Base-by-base conservation (phyloP, 1,140 invertebrate species). In the Dryas iulia region DNA sequence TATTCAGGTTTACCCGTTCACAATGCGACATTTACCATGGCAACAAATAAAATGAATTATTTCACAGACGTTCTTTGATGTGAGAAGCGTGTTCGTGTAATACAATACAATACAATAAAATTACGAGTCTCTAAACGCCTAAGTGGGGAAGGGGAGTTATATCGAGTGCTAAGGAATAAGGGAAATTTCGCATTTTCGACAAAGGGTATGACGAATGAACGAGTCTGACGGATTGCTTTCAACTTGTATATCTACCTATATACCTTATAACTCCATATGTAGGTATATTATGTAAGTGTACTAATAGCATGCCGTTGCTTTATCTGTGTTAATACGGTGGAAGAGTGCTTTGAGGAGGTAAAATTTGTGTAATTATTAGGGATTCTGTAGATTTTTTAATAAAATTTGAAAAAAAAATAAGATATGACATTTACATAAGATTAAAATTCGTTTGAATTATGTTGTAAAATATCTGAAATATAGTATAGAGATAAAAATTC, bases 41-140 rank as follows among this genome's bases (percentile, higher is more conserved):
- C 30, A 58, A 47, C 56, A 57, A 61, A 68, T 68, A 73, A 71
- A 62, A 71, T 59, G 57, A 64, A 70, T 71, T 73, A 73, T 73
- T 71, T 75, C 68, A 78, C 80, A 81, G 80, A 79, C 68, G 76
- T 54, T 71, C 71, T 80, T 74, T 80, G 79, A 82, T 76, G 79
- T 69, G 76, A 76, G 63, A 75, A 79, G 76, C 69, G 59, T 78
- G 71, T 74, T 74, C 72, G 59, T 74, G 72, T 78, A 77, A 79
- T 73, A 78, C 66, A 78, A 82, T 78, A 78, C 74, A 79, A 73
- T 74, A 72, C 62, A 70, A 63, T 63, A 54, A 63, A 63, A 63
- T 63, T 63, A 72, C 35, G 54, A 64, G 39, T 56, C 57, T 70
- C 63, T 71, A 68, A 74, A 71, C 68, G 70, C 58, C 52, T 56